Base-by-base conservation (phyloP, 92 coral and sea anemone species). In the Pocillopora meandrina region DNA sequence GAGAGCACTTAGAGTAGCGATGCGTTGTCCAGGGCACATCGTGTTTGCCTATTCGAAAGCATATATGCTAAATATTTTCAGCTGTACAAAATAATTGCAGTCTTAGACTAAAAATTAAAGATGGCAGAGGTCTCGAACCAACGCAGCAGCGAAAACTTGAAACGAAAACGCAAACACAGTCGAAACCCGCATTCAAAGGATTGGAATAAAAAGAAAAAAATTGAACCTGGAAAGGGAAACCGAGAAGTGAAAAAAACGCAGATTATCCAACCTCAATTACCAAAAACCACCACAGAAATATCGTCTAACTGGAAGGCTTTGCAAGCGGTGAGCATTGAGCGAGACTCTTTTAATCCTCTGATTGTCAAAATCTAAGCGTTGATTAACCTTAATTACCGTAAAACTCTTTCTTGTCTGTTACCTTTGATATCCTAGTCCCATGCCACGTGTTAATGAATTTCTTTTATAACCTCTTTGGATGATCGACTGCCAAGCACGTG, bases 271-370 rank as follows among this genome's bases (percentile, higher is more conserved):
- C 99, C 96, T 67, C 81, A 65, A 18, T 55, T 94, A 3, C 98
- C 99, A 13, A 89, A 94, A 92, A 74, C 93, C 18, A 88, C 91
- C n/a, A 82, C 83, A 34, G 99, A 96, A 21, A 80, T 96, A 65
- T 96, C 99, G 36, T 90, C 96, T 57, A 96, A 96, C 81, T 96
- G 99, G 99, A 89, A 90, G 68, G 88, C 90, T 68, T 87, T 96
- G 49, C 88, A 92, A 56, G 91, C 84, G 82, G 99, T 94, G 55
- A 52, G 92, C 74, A 64, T 9, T n/a, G 52, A 20, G 49, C 23
- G 17, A 3, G 31, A 64, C 26, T 20, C 66, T 64, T 64, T 5
- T 16, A 19, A 64, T 19, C 0, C 10, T 17, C 12, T 33, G 1
- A 34, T 0, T 33, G 52, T 7, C 52, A 42, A 42, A 1, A 42